Conservation (phyloP, 1,140 invertebrate species). For the Eriocheir sinensis region DNA sequence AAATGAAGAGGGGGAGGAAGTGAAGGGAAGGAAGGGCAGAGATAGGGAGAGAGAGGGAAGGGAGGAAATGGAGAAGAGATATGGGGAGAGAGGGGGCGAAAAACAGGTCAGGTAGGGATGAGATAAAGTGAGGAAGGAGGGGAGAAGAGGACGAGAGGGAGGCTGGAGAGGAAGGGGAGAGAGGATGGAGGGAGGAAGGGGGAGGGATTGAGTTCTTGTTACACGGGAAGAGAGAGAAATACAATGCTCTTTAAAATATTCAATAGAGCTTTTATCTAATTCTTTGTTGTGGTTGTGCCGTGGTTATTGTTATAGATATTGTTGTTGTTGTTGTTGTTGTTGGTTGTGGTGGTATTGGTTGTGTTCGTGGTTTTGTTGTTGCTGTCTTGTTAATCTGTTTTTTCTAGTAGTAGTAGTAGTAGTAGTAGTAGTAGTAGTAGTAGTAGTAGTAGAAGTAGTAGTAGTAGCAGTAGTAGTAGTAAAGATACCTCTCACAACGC, state of each 20-base stretch:
- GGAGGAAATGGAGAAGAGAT: not conserved
- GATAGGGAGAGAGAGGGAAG: not conserved
- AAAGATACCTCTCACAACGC: too few species aligned
- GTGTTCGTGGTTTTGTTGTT: too few species aligned
- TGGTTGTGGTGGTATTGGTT: too few species aligned
- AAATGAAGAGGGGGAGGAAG: not conserved
- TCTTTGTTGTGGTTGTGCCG: too few species aligned
- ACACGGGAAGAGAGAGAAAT: not conserved
- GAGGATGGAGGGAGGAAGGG: not conserved
- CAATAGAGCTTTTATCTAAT: too few species aligned
- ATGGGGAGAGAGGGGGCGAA: not conserved
- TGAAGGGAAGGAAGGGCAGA: not conserved
- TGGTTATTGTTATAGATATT: too few species aligned
- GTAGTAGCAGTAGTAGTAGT: too few species aligned
- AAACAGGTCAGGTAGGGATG: not conserved
- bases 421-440: too few species aligned
- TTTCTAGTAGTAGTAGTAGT: too few species aligned
- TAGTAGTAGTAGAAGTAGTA: constrained; percentile 16
- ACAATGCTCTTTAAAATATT: too few species aligned
- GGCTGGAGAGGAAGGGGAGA: not conserved
- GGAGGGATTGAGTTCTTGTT: not conserved
- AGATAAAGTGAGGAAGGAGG: not conserved
- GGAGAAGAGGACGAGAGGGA: not conserved
- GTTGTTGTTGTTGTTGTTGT: too few species aligned
- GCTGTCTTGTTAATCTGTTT: too few species aligned